phyloP scores from a whole-genome alignment of 2,888 invertebrate species.

The Troilus luridus region DNA sequence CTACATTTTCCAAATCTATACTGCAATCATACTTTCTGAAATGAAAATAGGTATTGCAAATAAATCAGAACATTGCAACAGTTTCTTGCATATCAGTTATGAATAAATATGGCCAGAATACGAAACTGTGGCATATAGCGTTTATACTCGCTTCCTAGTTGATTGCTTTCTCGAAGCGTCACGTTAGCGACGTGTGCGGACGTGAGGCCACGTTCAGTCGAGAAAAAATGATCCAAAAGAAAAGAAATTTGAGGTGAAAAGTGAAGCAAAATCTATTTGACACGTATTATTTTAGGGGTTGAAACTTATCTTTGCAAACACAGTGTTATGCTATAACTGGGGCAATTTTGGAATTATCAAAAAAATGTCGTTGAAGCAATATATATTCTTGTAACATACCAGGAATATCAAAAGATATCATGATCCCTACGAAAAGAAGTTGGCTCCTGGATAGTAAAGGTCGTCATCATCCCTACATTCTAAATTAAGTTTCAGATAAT shows the following conservation, averaged over 20 bases:
- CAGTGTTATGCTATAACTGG: neutral
- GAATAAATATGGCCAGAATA: neutral
- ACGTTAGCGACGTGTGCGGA: neutral
- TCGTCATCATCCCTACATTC: too few relatives aligned
- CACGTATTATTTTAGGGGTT: neutral
- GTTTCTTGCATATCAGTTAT: neutral
- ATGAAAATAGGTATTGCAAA: neutral
- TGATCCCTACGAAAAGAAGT: too few relatives aligned
- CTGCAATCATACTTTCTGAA: neutral
- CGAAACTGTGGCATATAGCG: conserved; percentile 19
- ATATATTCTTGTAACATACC: neutral
- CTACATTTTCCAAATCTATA: neutral
- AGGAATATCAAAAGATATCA: too few relatives aligned
- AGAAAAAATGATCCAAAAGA: neutral
- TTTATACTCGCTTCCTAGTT: conserved; percentile 39
- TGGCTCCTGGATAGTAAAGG: too few relatives aligned
- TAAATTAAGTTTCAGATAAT: too few relatives aligned
- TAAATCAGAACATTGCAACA: neutral
- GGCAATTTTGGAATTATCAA: neutral
- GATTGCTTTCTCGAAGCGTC: conserved; percentile 5
- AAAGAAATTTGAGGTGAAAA: conserved; percentile 34
- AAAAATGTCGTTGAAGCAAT: neutral
- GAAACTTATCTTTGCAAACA: neutral
- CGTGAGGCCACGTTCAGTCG: conserved; percentile 40
- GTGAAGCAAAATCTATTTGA: neutral